Base-by-base conservation (phyloP, 2,797 vertebrate genomes). In the Rousettus madagascariensis region DNA sequence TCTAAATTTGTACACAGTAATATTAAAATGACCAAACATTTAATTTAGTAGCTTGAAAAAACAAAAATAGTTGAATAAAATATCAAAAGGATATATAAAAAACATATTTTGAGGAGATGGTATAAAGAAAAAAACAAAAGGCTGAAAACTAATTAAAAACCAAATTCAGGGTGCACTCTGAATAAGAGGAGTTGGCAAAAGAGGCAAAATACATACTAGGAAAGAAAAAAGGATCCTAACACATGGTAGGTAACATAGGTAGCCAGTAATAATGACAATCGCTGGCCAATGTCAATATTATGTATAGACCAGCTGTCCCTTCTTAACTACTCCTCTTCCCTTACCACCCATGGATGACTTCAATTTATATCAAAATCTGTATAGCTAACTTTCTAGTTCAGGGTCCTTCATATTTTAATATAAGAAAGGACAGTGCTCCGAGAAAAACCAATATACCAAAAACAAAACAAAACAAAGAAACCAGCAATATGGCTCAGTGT, bases 171-270 rank as follows among this genome's bases (percentile, higher is more conserved):
- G 68, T 41, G 33, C 33, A 17, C 24, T 72, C 65, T 36, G 20
- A 93, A 53, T 19, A 83, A 95, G 38, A 94, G 26, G 41, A 87
- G 41, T 41, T 46, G 53, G 43, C 43, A 77, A 86, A 53, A 95
- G 61, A 86, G 43, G 55, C 3, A 80, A 87, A 78, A 68, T 19
- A 53, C 41, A 59, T 5, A 91, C 5, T 36, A 53, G 19, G 3
- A 6, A 30, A 24, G 83, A 49, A 57, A 69, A 53, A 55, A 12
- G 33, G 16, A 46, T 51, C 38, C 69, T 61, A 38, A 77, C 22
- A 90, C 55, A 82, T 0, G 55, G 38, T 2, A 61, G 36, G 68
- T 38, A 30, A 88, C 61, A 59, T 1, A 68, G 36, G n/a, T 36
- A 33, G 38, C 22, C 63, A 49, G 33, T 33, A 33, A n/a, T 49